Base-by-base conservation (phyloP, 2,113 vertebrate species). In the Clarias macrocephalus region DNA sequence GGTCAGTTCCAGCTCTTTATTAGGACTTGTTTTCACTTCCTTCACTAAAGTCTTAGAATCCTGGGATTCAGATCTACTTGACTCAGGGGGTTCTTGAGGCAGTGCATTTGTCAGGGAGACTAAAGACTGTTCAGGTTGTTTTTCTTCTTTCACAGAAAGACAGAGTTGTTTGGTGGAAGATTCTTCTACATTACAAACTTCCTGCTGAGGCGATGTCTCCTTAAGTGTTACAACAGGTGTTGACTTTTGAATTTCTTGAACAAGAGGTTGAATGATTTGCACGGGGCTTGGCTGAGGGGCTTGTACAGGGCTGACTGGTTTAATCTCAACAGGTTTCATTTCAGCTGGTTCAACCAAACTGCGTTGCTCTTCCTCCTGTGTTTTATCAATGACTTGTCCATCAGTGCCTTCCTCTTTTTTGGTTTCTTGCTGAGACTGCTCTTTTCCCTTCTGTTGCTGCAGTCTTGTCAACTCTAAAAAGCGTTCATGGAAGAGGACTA, bases 401-500 rank as follows among this genome's bases (percentile, higher is more conserved):
- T 91, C 89, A 33, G 86, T 0, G 56, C 92, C 4, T 84, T 65
- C 96, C 82, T 92, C 96, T 70, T 70, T 97, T 86, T 96, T 96
- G 18, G 16, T 56, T 80, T 97, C 97, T 91, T 95, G 96, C 7
- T 94, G 93, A 86, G 95, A 96, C 83, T 96, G 96, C 72, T 96
- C 96, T 93, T 94, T 95, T 59, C 96, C 96, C 84, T 97, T 99
- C 93, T 99, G 97, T 85, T 95, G 94, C 79, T 99, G 97, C 93
- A 98, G 86, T 89, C 92, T 92, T 62, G 91, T 95, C 21, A 96
- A 94, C 85, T 99, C 98, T 91, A 99, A 93, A 91, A 99, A 99
- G 12, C 96, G 96, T 87, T 97, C 99, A 86, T 99, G 97, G 91
- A 99, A 99, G 19, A 99, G 96, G 37, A 99, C 97, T 84, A 98